Conservation (phyloP, 2,797 vertebrate genomes). For the Heteromormyrus szaboi region DNA sequence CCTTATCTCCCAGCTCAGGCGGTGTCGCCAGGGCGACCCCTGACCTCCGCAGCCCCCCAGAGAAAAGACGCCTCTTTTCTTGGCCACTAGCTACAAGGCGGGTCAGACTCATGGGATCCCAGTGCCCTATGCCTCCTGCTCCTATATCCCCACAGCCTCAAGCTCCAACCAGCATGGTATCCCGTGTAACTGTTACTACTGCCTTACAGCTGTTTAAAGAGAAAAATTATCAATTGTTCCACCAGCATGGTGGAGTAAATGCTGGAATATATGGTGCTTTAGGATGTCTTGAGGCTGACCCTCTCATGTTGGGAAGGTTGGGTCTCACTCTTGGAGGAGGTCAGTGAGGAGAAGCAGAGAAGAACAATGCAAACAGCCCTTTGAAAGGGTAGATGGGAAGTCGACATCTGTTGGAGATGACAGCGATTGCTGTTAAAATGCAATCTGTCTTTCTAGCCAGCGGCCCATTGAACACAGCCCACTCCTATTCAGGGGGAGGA, state of each 20-base stretch:
- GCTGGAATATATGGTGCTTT: not conserved
- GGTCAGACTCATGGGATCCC: not conserved
- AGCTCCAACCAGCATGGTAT: not conserved
- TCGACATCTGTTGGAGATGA: conserved; percentile 76
- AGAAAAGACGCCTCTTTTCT: conserved; percentile 20
- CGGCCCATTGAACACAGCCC: conserved; percentile 57
- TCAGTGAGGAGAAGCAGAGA: conserved; percentile 59
- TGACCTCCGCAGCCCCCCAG: conserved; percentile 31
- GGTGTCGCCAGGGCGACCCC: conserved; percentile 57
- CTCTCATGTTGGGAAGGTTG: not conserved
- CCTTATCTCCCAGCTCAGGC: conserved; percentile 66
- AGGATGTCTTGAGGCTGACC: not conserved
- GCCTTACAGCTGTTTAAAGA: not conserved
- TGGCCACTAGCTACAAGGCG: conserved; percentile 21
- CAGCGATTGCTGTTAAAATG: conserved; percentile 71
- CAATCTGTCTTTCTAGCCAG: conserved; percentile 69
- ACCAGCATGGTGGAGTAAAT: not conserved
- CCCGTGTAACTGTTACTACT: not conserved
- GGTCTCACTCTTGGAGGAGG: conserved; percentile 26
- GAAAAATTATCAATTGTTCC: not conserved
- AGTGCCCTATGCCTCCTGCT: not conserved
- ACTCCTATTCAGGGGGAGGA: conserved; percentile 50
- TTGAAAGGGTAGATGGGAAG: conserved; percentile 68
- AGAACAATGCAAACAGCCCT: conserved; percentile 67
- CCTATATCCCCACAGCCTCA: not conserved